phyloP scores from a whole-genome alignment of 2,888 invertebrate genomes.

The Lasioglossum morio region DNA sequence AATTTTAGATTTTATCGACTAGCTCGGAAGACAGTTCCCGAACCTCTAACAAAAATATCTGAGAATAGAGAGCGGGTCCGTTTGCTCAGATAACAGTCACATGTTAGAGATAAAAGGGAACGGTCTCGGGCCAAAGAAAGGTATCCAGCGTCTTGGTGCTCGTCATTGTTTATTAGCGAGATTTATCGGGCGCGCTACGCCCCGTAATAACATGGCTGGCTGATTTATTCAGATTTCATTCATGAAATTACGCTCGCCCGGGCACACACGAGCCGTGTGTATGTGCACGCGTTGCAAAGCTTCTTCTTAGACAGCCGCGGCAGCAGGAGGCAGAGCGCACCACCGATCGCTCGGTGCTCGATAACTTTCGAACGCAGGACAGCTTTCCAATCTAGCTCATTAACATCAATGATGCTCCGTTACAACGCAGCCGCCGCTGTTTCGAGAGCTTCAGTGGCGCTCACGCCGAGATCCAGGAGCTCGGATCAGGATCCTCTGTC shows the following conservation, averaged over 20 bases:
- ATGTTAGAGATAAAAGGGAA: slow-evolving; percentile 28
- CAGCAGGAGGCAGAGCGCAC: slow-evolving; percentile 31
- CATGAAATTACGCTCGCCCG: slow-evolving; percentile 71
- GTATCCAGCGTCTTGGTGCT: not conserved
- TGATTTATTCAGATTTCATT: slow-evolving; percentile 78
- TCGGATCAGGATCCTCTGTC: not conserved
- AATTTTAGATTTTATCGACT: too few species aligned
- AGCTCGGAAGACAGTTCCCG: not conserved
- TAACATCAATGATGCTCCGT: slow-evolving; percentile 79
- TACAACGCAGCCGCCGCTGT: slow-evolving; percentile 53
- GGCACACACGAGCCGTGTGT: not conserved
- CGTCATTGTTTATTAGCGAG: slow-evolving; percentile 72
- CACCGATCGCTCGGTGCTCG: slow-evolving; percentile 63
- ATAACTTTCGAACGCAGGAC: slow-evolving; percentile 79
- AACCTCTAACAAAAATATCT: not conserved
- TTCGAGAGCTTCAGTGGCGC: slow-evolving; percentile 53
- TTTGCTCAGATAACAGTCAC: not conserved
- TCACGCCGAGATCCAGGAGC: slow-evolving; percentile 37
- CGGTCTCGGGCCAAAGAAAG: not conserved
- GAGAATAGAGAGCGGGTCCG: not conserved
- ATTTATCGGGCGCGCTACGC: slow-evolving; percentile 68
- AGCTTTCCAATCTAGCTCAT: slow-evolving; percentile 82
- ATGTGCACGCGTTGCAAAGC: slow-evolving; percentile 23
- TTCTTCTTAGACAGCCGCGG: slow-evolving; percentile 10
- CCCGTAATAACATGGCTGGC: slow-evolving; percentile 69